These are phyloP conservation scores for Mionectes olivaceus DNA, from an alignment of 2,797 vertebrate species.

Conservation along the genomic window DNA sequence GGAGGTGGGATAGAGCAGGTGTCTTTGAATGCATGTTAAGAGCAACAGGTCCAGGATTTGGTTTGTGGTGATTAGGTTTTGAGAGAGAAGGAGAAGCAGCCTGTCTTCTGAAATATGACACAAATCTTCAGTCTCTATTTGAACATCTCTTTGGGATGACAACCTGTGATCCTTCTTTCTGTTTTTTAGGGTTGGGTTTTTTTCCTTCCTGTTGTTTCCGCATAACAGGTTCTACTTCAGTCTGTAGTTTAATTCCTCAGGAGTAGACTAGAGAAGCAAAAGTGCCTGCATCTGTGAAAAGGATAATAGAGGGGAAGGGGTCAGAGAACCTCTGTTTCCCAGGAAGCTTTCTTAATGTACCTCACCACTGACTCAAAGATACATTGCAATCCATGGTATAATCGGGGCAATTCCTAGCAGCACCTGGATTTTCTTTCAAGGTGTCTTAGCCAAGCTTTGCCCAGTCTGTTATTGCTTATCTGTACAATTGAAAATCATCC, in stretches of 20 bases:
- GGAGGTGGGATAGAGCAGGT: background rate
- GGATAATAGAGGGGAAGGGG: background rate
- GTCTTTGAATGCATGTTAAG: background rate
- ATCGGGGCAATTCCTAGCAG: background rate
- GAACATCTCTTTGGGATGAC: background rate
- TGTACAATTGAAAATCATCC: background rate
- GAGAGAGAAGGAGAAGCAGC: background rate
- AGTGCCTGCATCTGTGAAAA: background rate
- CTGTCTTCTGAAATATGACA: background rate
- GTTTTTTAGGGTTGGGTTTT: background rate
- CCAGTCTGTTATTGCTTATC: slow-evolving; percentile 1
- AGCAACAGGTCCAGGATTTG: background rate
- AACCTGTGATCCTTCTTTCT: background rate
- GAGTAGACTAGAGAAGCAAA: background rate
- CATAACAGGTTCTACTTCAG: background rate
- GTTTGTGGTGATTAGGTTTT: background rate
- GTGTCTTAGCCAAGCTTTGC: background rate
- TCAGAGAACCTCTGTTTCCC: slow-evolving; percentile 17
- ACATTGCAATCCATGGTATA: background rate
- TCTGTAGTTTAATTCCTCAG: slow-evolving; percentile 3
- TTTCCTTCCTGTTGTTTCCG: background rate
- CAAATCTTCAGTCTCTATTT: background rate
- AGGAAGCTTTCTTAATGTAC: background rate
- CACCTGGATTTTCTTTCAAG: slow-evolving; percentile 29
- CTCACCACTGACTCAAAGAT: background rate